phyloP scores from a whole-genome alignment of 1,140 invertebrate genomes.

The Armadillidium nasatum region DNA sequence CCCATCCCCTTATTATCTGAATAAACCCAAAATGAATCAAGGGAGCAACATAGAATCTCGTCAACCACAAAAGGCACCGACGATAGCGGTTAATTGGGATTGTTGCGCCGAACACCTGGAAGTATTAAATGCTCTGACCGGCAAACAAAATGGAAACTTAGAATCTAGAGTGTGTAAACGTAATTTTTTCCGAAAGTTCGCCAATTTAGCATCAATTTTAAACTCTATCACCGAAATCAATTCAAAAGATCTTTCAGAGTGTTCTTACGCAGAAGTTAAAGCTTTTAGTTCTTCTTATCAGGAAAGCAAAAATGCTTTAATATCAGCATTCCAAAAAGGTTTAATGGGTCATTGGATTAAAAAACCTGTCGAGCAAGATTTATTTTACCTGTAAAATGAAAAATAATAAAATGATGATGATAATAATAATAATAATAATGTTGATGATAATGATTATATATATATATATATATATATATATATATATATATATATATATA shows the following conservation, averaged over 20 bases:
- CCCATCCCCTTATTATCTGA: slow-evolving; percentile 71
- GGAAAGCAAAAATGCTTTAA: too few species aligned
- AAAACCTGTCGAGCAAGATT: too few species aligned
- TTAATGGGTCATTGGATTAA: too few species aligned
- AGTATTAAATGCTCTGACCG: slow-evolving; percentile 73
- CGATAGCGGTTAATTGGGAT: slow-evolving; percentile 81
- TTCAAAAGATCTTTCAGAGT: neutral
- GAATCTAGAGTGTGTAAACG: slow-evolving; percentile 75
- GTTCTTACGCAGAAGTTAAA: neutral
- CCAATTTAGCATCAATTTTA: slow-evolving; percentile 49
- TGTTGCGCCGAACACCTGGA: slow-evolving; percentile 56
- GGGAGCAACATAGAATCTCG: slow-evolving; percentile 70
- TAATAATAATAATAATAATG: too few species aligned
- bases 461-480: too few species aligned
- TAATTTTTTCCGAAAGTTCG: slow-evolving; percentile 65
- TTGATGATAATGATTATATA: too few species aligned
- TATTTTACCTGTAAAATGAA: too few species aligned
- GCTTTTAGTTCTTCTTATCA: neutral
- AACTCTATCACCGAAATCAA: neutral
- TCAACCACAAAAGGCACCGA: slow-evolving; percentile 79
- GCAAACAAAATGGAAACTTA: slow-evolving; percentile 64
- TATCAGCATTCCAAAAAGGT: too few species aligned
- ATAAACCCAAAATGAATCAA: slow-evolving; percentile 70
- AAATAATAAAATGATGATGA: too few species aligned
- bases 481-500: too few species aligned